Percentiles rank a stretch among this genome's conserved stretches.
Conservation (phyloP, 2,888 invertebrate genomes). For the Dynastes tityus region DNA sequence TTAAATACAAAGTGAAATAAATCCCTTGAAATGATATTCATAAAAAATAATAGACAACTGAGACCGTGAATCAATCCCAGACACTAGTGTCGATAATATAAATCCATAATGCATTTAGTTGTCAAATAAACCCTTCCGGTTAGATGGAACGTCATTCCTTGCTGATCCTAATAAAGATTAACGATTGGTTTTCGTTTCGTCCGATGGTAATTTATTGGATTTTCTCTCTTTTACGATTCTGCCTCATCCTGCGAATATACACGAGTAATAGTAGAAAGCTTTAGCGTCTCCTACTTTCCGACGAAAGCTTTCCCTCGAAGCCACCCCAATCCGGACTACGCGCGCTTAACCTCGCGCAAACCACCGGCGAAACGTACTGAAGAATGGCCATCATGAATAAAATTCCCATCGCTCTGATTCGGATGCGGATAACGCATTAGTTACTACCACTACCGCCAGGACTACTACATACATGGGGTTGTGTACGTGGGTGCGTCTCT, state of each 20-base stretch:
- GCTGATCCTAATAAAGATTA: slow-evolving; percentile 56
- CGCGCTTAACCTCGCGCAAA: background rate
- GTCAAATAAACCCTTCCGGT: slow-evolving; percentile 45
- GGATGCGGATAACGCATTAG: background rate
- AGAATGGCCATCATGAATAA: slow-evolving; percentile 32
- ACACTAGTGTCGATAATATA: background rate
- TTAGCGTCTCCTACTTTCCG: background rate
- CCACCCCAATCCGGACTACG: background rate
- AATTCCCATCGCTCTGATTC: slow-evolving; percentile 32
- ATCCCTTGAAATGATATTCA: background rate
- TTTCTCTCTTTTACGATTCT: background rate
- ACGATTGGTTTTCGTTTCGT: slow-evolving; percentile 48
- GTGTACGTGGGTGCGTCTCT: slow-evolving; percentile 1
- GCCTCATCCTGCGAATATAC: background rate
- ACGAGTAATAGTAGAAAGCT: background rate
- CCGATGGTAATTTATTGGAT: slow-evolving; percentile 37
- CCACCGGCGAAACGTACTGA: background rate
- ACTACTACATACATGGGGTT: background rate
- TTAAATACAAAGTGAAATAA: background rate
- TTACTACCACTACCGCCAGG: background rate
- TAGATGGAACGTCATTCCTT: slow-evolving; percentile 39
- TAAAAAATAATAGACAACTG: background rate
- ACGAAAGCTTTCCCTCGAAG: slow-evolving; percentile 8
- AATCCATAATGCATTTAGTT: slow-evolving; percentile 35
- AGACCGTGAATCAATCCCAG: slow-evolving; percentile 1